Conservation (phyloP, 2,888 invertebrate species). For the Drosophila suboccidentalis region DNA sequence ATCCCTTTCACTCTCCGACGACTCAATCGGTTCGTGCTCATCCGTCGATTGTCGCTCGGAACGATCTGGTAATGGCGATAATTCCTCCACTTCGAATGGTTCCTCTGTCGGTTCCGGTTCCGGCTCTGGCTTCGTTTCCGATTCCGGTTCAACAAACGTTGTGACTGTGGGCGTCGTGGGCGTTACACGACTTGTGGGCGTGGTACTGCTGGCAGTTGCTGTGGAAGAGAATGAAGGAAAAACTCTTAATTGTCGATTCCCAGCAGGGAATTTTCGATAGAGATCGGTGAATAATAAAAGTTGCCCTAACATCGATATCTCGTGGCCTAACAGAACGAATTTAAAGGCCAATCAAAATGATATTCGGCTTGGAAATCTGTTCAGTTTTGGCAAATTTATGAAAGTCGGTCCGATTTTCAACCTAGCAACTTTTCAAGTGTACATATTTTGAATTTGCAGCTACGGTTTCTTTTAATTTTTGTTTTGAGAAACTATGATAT, state of each 20-base stretch:
- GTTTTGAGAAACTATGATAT: no score
- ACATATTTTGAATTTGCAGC: no score
- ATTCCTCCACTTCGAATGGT: slow-evolving; percentile 7
- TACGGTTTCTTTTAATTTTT: no score
- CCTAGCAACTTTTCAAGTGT: no score
- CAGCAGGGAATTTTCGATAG: no score
- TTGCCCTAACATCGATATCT: no score
- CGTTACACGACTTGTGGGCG: slow-evolving; percentile 19
- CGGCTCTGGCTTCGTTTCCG: slow-evolving; percentile 1
- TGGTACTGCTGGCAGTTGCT: slow-evolving; percentile 5
- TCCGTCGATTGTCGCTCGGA: slow-evolving; percentile 83
- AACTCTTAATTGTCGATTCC: neutral
- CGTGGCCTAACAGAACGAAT: no score
- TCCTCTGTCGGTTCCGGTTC: neutral
- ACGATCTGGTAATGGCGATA: slow-evolving; percentile 25
- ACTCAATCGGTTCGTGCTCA: slow-evolving; percentile 86
- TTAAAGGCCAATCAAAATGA: no score
- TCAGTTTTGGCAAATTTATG: no score
- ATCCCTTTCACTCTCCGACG: slow-evolving; percentile 91
- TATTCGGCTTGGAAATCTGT: no score
- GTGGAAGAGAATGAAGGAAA: neutral
- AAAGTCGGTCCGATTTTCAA: no score
- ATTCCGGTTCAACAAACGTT: neutral
- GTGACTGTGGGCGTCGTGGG: slow-evolving; percentile 57
- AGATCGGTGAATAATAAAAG: no score